Conservation (phyloP, 2,113 vertebrate genomes). For the Rostratula benghalensis region DNA sequence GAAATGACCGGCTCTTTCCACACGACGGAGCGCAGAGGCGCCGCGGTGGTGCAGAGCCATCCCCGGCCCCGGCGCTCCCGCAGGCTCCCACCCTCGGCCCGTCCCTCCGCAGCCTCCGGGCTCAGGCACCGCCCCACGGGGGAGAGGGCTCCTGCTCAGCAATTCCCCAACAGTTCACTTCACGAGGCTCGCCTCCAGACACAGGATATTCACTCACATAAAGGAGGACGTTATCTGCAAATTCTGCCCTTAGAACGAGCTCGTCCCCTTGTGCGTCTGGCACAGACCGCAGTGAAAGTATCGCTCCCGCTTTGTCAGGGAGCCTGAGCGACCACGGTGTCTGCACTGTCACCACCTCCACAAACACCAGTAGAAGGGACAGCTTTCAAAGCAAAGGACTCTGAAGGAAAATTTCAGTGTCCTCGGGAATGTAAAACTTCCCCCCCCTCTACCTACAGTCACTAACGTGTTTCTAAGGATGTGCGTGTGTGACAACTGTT, state of each 20-base stretch:
- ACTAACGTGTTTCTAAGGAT: neutral
- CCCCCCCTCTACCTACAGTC: neutral
- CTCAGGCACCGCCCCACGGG: accelerated
- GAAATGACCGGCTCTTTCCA: constrained; percentile 35
- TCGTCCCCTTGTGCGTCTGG: neutral
- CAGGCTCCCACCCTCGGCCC: neutral
- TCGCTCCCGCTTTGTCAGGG: neutral
- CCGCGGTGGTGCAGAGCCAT: neutral
- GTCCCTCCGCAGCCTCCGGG: neutral
- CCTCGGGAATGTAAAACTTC: neutral
- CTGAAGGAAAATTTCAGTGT: neutral
- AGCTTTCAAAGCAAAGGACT: neutral
- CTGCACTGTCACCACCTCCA: neutral
- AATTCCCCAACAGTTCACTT: neutral
- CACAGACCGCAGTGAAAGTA: neutral
- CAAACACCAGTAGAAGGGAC: neutral
- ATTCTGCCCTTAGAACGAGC: neutral
- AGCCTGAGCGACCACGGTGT: neutral
- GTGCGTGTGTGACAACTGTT: neutral
- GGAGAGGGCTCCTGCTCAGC: neutral
- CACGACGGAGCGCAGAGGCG: neutral
- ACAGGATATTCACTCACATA: neutral
- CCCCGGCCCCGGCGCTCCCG: neutral
- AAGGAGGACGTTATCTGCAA: neutral
- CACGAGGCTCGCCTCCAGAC: neutral